Conservation (phyloP, 2,888 invertebrate genomes). For the Emesis furor region DNA sequence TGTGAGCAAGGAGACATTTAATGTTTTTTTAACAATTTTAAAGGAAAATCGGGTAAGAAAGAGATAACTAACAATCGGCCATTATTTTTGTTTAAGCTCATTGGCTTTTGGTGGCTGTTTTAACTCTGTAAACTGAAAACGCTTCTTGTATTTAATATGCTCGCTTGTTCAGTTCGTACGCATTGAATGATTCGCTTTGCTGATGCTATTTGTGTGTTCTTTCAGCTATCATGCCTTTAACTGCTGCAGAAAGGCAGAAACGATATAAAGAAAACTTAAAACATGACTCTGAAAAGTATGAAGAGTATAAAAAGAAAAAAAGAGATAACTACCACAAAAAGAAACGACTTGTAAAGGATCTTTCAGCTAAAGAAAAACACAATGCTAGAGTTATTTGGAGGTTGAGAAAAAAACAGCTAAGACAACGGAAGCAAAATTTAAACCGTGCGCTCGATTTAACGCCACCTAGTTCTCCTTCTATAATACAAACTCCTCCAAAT, state of each 20-base stretch:
- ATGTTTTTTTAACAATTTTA: no score
- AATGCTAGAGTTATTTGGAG: conserved; percentile 17
- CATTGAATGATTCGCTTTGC: no score
- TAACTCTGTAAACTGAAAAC: no score
- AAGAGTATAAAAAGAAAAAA: conserved; percentile 23
- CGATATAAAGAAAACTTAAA: conserved; percentile 18
- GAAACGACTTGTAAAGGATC: conserved; percentile 7
- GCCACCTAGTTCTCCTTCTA: conserved; percentile 16
- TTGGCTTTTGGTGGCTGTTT: no score
- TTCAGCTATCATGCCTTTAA: conserved; percentile 7
- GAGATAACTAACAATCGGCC: no score
- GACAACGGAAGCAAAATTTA: neutral
- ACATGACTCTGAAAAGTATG: conserved; percentile 8
- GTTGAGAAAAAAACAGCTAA: neutral
- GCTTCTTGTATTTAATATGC: no score
- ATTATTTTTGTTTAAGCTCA: no score
- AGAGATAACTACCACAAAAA: conserved; percentile 8
- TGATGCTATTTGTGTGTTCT: no score
- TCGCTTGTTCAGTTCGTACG: no score
- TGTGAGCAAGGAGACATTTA: neutral
- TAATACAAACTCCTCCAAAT: neutral
- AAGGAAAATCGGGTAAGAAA: no score
- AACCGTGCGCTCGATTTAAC: neutral
- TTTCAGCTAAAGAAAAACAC: conserved; percentile 17
- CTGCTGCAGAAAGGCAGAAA: conserved; percentile 11